A percentile compares a stretch with the other conserved stretches of the same genome.
Conservation (phyloP, 1,140 invertebrate genomes). For the Aphidius gifuensis region DNA sequence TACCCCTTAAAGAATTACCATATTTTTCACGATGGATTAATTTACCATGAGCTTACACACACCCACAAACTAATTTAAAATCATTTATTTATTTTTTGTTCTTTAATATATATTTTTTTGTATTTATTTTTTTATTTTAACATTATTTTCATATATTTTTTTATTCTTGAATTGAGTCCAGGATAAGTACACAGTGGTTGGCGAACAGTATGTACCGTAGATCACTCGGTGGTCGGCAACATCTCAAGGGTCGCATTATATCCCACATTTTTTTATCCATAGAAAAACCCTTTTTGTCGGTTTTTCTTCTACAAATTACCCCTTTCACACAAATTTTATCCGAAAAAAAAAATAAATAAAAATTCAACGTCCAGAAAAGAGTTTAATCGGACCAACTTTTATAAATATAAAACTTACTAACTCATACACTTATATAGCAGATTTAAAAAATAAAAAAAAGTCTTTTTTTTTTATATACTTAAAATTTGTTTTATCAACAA, state of each 20-base stretch:
- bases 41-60: slow-evolving; percentile 4
- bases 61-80: slow-evolving; percentile 13
- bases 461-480: background rate
- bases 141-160: too few relatives aligned
- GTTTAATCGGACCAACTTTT: slow-evolving; percentile 40
- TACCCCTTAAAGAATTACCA: slow-evolving; percentile 29
- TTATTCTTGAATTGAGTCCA: slow-evolving; percentile 18
- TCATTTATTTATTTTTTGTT: slow-evolving; percentile 20
- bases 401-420: background rate
- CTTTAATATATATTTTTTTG: background rate
- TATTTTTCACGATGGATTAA: slow-evolving; percentile 36
- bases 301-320: slow-evolving; percentile 50
- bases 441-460: slow-evolving; percentile 37
- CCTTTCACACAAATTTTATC: slow-evolving; percentile 28
- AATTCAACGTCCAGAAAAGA: slow-evolving; percentile 28
- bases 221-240: slow-evolving; percentile 46
- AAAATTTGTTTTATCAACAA: background rate
- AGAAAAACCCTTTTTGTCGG: slow-evolving; percentile 48
- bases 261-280: slow-evolving; percentile 28
- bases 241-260: slow-evolving; percentile 53
- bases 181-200: slow-evolving; percentile 40
- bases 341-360: too few relatives aligned
- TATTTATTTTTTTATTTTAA: slow-evolving; percentile 17
- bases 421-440: background rate
- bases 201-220: slow-evolving; percentile 42